These are phyloP conservation scores for Agonopterix heracliana DNA, from an alignment of 2,888 invertebrate genomes.

Conservation along the genomic window DNA sequence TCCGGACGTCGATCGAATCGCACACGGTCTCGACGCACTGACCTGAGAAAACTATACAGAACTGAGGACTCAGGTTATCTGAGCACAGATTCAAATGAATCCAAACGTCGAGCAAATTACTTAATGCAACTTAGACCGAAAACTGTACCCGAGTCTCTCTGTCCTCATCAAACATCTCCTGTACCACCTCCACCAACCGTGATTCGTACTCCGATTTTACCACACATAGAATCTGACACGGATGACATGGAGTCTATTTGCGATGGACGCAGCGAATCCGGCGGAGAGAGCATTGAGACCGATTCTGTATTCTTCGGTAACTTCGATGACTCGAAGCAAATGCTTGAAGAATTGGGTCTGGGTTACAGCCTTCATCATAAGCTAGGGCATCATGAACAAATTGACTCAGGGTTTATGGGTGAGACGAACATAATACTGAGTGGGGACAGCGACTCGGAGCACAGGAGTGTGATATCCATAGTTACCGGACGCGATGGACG, in stretches of 20 bases:
- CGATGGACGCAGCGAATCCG: constrained; percentile 89
- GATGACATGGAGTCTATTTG: constrained; percentile 86
- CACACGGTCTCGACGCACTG: constrained; percentile 58
- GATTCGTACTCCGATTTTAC: constrained; percentile 39
- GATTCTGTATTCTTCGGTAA: constrained; percentile 91
- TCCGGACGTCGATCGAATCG: constrained; percentile 59
- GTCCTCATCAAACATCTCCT: too few species aligned
- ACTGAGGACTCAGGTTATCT: constrained; percentile 89
- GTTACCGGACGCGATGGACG: constrained; percentile 56
- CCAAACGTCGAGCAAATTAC: constrained; percentile 66
- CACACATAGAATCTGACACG: constrained; percentile 73
- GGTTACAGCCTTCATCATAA: constrained; percentile 42
- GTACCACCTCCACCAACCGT: constrained; percentile 29
- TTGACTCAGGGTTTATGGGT: constrained; percentile 65
- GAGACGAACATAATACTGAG: constrained; percentile 67
- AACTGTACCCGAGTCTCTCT: constrained; percentile 37
- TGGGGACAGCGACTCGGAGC: constrained; percentile 69
- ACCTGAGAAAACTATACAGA: constrained; percentile 56
- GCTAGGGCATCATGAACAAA: constrained; percentile 46
- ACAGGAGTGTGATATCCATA: constrained; percentile 68
- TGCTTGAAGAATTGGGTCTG: constrained; percentile 54
- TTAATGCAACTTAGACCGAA: constrained; percentile 62
- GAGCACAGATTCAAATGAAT: constrained; percentile 87
- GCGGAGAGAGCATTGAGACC: constrained; percentile 90
- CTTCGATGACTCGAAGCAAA: constrained; percentile 69